Base-by-base conservation (phyloP, 2,888 invertebrate species). In the Argyresthia goedartella region DNA sequence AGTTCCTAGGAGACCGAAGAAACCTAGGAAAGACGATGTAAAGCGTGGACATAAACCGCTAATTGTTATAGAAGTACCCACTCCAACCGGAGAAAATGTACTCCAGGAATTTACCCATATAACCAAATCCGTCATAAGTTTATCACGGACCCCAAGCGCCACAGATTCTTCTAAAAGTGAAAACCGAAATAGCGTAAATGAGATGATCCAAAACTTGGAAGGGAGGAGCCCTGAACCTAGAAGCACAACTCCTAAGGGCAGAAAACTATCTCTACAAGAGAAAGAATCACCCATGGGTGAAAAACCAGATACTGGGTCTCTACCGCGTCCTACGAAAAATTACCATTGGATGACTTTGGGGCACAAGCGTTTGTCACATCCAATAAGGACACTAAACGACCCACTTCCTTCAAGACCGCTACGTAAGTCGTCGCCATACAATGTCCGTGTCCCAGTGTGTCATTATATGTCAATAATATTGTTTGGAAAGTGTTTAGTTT, bases 291-390 rank as follows among this genome's bases (percentile, higher is more conserved):
- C 72, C 1, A 65, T 55, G 43, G 55, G 66, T 10, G 71, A 73
- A 4, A 54, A 73, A 6, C 54, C 69, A 1, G 69, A 74, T 50
- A 77, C 78, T 1, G 75, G 79, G 8, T 81, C 82, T 1, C 64
- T 80, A 55, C 80, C 80, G 11, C 68, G 79, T 13, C 25, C 25
- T 25, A 69, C 71, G 33, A 80, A 78, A 57, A 73, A 76, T 8
- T 86, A 85, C 55, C 70, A 69, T 53, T 86, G 86, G 86, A 81
- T 76, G 71, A 84, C 76, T 11, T 62, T 76, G 68, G 85, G 81
- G 57, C 85, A 86, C 63, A 86, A 86, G 67, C 67, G 86, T 51
- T 69, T 85, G 54, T 84, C 85, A 39, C 76, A 85, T 55, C 86
- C 86, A 11, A 65, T 79, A 55, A 67, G 86, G 54, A 81, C 85